phyloP scores from a whole-genome alignment of 2,888 invertebrate genomes.

The Clanis bilineata region DNA sequence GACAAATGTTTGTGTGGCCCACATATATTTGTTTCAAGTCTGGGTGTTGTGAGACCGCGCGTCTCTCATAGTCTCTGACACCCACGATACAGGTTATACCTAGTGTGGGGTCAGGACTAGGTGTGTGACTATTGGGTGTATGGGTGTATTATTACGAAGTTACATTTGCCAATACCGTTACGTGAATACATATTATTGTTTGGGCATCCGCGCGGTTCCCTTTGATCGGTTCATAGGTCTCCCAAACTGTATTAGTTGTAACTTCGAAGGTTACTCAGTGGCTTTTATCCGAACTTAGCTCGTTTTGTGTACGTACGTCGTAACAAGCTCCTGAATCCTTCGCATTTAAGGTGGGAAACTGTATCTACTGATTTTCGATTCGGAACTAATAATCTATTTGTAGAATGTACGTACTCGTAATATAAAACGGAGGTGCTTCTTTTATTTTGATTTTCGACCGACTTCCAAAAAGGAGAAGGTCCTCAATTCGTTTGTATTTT shows the following conservation, averaged over 20 bases:
- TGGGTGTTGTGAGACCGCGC: too few relatives aligned
- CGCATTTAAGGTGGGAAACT: background rate
- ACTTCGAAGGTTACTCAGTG: conserved; percentile 27
- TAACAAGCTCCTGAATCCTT: conserved; percentile 26
- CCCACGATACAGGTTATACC: too few relatives aligned
- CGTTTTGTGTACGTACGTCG: conserved; percentile 24
- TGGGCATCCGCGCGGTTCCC: conserved; percentile 12
- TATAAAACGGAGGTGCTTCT: too few relatives aligned
- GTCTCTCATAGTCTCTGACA: too few relatives aligned
- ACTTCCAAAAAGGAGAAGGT: too few relatives aligned
- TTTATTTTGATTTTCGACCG: too few relatives aligned
- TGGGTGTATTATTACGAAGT: background rate
- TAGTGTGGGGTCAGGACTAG: too few relatives aligned
- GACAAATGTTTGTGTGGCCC: too few relatives aligned
- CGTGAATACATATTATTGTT: conserved; percentile 15
- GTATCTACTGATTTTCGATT: background rate
- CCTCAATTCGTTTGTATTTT: too few relatives aligned
- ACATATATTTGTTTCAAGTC: too few relatives aligned
- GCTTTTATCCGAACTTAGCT: conserved; percentile 34
- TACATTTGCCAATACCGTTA: background rate
- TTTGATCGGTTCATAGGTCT: conserved; percentile 21
- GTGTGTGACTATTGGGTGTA: too few relatives aligned
- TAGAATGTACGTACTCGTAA: background rate
- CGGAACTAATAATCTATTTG: background rate
- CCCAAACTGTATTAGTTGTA: conserved; percentile 26